These are phyloP conservation scores for Catocala sponsa DNA, from an alignment of 2,888 invertebrate species.

Conservation along the genomic window DNA sequence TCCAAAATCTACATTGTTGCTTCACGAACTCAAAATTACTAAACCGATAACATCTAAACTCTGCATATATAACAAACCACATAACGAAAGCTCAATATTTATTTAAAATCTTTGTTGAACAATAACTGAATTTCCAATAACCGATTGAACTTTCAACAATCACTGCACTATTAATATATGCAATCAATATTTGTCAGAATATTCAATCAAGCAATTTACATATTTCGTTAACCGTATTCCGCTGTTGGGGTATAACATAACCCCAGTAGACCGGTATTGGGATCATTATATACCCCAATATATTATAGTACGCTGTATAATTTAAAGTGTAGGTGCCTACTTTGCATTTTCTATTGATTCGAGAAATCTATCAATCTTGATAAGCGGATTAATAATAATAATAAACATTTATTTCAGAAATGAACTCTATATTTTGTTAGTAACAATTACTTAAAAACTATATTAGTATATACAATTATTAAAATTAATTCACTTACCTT, in stretches of 20 bases:
- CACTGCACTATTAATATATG: constrained; percentile 2
- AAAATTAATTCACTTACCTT: no score
- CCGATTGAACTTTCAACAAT: constrained; percentile 3
- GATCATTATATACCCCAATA: no score
- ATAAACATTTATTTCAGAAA: no score
- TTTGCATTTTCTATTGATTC: no score
- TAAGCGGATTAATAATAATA: no score
- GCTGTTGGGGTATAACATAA: constrained; percentile 1
- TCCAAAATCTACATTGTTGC: no score
- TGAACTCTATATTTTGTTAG: no score
- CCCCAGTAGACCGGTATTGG: background rate
- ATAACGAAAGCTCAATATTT: background rate
- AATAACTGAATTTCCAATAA: constrained; percentile 1
- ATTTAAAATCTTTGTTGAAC: background rate
- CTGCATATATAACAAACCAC: background rate
- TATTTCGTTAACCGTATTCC: constrained; percentile 9
- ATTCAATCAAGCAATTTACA: constrained; percentile 15
- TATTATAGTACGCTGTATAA: background rate
- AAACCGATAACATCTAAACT: background rate
- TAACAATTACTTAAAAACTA: no score
- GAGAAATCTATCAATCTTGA: no score
- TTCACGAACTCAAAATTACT: background rate
- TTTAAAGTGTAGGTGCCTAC: background rate
- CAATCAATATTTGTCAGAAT: constrained; percentile 15
- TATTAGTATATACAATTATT: no score